A percentile compares a stretch with the other conserved stretches of the same genome.
These are phyloP conservation scores for Ochotona princeps DNA, from an alignment of 2,113 vertebrate species.

Conservation along the genomic window DNA sequence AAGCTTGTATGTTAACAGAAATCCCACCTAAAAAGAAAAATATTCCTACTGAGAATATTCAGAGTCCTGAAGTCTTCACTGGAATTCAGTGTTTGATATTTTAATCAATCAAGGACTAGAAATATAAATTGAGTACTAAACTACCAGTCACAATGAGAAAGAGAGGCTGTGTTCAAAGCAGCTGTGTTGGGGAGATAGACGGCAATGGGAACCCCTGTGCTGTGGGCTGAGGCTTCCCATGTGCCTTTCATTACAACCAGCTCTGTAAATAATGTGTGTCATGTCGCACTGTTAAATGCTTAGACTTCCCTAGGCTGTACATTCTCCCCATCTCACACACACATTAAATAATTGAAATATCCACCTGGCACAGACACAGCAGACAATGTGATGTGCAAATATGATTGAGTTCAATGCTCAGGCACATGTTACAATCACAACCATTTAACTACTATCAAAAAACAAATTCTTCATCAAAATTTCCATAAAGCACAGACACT, in stretches of 20 bases:
- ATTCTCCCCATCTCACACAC: not conserved
- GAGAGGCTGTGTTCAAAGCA: not conserved
- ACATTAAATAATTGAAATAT: conserved; percentile 15
- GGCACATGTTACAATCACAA: not conserved
- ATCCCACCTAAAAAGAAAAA: not conserved
- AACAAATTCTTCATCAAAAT: not conserved
- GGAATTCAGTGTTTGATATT: not conserved
- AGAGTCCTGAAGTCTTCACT: not conserved
- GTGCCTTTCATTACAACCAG: not conserved
- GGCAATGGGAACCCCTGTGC: not conserved
- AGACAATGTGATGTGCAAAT: not conserved
- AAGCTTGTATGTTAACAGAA: not conserved
- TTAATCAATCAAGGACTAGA: not conserved
- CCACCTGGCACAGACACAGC: not conserved
- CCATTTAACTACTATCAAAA: conserved; percentile 11
- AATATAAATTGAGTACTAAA: not conserved
- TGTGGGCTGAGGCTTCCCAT: not conserved
- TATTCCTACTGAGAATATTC: not conserved
- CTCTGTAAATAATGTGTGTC: conserved; percentile 7
- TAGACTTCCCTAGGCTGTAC: not conserved
- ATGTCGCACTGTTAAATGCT: not conserved
- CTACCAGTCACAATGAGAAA: not conserved
- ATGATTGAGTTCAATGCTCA: not conserved
- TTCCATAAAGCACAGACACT: not conserved
- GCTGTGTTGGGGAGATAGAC: not conserved